phyloP scores from a whole-genome alignment of 2,888 invertebrate genomes.

The Brenthis hecate region DNA sequence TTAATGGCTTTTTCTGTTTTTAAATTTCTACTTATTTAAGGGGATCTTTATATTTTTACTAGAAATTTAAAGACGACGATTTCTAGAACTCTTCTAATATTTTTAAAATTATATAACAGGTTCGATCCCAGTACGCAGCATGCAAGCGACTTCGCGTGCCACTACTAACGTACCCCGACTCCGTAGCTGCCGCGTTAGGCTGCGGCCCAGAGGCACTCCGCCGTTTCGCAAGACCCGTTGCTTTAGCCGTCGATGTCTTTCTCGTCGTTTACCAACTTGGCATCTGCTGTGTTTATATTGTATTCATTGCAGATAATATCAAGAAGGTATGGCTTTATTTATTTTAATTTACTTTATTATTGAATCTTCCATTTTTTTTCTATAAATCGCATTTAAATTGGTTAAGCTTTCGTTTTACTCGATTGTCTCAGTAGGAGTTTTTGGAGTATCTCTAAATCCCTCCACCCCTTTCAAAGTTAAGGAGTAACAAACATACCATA shows the following conservation, averaged over 20 bases:
- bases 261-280: constrained; percentile 93
- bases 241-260: constrained; percentile 85
- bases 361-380: too few species aligned
- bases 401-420: too few species aligned
- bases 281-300: constrained; percentile 97
- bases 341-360: not conserved
- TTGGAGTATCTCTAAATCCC: too few species aligned
- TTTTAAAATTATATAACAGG: constrained; percentile 45
- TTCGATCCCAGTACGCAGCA: constrained; percentile 81
- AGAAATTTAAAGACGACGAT: too few species aligned
- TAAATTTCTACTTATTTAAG: too few species aligned
- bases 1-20: too few species aligned
- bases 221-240: constrained; percentile 82
- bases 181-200: constrained; percentile 89
- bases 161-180: constrained; percentile 91
- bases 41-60: too few species aligned
- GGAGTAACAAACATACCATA: too few species aligned
- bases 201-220: constrained; percentile 87
- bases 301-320: constrained; percentile 94
- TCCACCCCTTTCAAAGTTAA: too few species aligned
- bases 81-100: too few species aligned
- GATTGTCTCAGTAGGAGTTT: too few species aligned
- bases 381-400: too few species aligned
- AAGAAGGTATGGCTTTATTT: constrained; percentile 78
- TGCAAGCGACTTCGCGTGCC: constrained; percentile 85